Evolutionary conservation across 2,888 invertebrate species (phyloP), one percentile per base, ranked within the genome.

Genomic region (Lysandra bellargus): DNA sequence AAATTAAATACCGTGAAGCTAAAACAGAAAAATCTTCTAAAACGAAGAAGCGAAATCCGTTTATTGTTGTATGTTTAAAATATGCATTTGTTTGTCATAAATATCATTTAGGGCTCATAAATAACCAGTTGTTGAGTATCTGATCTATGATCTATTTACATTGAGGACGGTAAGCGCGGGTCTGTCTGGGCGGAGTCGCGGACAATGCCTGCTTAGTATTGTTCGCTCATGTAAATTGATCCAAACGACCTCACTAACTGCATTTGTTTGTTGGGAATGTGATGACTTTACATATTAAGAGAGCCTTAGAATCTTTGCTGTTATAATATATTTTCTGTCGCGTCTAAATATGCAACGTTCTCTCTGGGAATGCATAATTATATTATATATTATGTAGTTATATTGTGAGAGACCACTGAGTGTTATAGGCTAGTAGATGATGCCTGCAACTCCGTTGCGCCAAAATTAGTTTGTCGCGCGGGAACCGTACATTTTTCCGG

Each of bases 261-360:
- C 80, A 89, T 91, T 92, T 90, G 89, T 90, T 89, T 88, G 90
- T 89, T 89, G 88, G 83, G 85, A 83, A 84, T 84, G 84, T 84
- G 85, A 83, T 84, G 83, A 84, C 85, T 85, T 72, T 72, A 81
- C 81, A 81, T 80, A 64, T 76, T 61, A 78, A 69, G 44, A 53
- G 49, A 53, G 9, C 44, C 69, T 64, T 78, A 14, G 14, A 78
- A 69, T 69, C 30, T 30, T 23, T 53, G 49, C 64, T 69, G 30
- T 69, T 69, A 69, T 49, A 49, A 49, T 49, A 49, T 49, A 0
- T 49, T 44, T 49, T 49, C 49, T 49, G 49, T 49, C 9, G 9
- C 49, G 9, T 49, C 49, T 2, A 9, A 49, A 49, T 49, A 49
- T 49, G 49, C 2, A 49, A 49, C 49, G 49, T 49, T 49, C 9